Base-by-base conservation (phyloP, 2,113 vertebrate species). In the Nipponia nippon region DNA sequence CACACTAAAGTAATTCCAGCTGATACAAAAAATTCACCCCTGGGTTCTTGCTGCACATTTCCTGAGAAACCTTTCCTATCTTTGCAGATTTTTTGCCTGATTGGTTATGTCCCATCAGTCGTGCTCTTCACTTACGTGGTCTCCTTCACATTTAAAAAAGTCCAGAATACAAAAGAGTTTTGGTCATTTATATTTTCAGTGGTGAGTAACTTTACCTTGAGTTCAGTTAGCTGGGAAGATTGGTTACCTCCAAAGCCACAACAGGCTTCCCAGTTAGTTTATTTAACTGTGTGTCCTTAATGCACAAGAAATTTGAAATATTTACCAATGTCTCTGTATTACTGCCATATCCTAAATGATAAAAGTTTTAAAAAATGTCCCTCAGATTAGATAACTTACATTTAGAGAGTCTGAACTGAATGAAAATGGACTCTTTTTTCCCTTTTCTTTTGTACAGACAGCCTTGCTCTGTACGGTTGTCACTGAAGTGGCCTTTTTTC, bases 151-250 rank as follows among this genome's bases (percentile, higher is more conserved):
- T 99, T 99, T 80, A 98, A 95, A 30, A 98, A 98, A 93, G 98
- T 99, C 94, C 98, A 99, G 96, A 99, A 99, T 95, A 99, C 99
- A 13, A 99, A 98, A 79, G 99, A 99, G 81, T 99, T 99, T 96
- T 99, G 99, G 98, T 99, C 99, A 0, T 99, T 99, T 77, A 98
- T 99, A 87, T 99, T 98, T 95, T 99, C 99, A 97, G 98, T 99
- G 99, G 99, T 99, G 98, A 99, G 99, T 98, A 47, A 0, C 29
- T 66, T 72, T n/a, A 6, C 62, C 21, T 40, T 17, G 13, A 27
- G 15, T 86, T 81, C 23, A 29, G 40, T 46, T 56, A 18, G 23
- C 62, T 53, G 30, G 61, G 69, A 42, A 9, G 44, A 1, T 2
- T 12, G 50, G 26, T 47, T 42, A 13, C 21, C 16, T 52, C 52